Percentiles rank a stretch among this genome's conserved stretches.
These are phyloP conservation scores for Oreocharis arfaki DNA, from an alignment of 2,113 vertebrate genomes.

Conservation along the genomic window DNA sequence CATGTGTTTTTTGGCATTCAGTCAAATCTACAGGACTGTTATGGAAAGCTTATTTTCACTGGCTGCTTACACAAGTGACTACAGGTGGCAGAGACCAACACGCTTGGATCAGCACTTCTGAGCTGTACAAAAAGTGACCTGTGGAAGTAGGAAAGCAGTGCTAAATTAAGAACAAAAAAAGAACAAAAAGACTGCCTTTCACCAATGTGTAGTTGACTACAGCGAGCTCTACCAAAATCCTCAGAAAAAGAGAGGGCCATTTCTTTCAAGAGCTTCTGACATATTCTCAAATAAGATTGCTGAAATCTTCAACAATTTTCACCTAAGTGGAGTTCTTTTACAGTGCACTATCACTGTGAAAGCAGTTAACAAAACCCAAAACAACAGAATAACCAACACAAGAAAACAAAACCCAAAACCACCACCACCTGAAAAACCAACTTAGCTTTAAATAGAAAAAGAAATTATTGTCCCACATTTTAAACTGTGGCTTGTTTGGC, in stretches of 20 bases:
- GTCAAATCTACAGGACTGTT: constrained; percentile 40
- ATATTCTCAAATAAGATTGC: neutral
- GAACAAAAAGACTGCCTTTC: neutral
- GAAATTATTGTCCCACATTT: neutral
- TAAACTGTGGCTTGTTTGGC: neutral
- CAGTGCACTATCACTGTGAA: neutral
- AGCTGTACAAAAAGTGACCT: neutral
- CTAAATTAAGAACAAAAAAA: neutral
- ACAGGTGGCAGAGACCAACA: constrained; percentile 54
- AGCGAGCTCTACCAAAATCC: neutral
- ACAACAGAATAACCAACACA: neutral
- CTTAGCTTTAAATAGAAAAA: neutral
- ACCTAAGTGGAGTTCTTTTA: neutral
- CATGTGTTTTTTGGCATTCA: constrained; percentile 40
- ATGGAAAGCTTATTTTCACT: constrained; percentile 61
- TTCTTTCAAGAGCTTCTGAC: neutral
- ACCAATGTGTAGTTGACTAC: neutral
- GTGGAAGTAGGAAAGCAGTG: neutral
- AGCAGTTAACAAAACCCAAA: neutral
- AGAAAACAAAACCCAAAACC: neutral
- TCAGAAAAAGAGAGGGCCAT: neutral
- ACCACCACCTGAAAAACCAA: neutral
- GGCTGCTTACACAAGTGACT: constrained; percentile 54
- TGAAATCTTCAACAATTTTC: neutral
- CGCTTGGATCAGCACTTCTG: constrained; percentile 36